Evolutionary conservation across 2,113 vertebrate genomes (phyloP).

Genomic region (Jacana jacana): DNA sequence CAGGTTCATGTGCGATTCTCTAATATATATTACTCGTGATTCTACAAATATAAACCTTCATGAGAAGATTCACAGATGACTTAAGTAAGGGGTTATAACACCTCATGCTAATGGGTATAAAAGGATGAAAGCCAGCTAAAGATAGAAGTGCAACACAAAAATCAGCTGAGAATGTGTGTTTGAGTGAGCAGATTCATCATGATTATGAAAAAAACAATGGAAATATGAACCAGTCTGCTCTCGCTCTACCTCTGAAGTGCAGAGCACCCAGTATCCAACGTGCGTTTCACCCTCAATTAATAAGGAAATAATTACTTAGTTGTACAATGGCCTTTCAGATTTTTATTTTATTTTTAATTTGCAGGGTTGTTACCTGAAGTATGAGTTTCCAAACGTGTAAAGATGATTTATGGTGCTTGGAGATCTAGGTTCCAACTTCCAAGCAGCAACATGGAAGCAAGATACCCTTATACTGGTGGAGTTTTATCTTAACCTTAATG

Average conservation of each 20-base stretch:
- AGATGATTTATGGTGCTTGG: background rate
- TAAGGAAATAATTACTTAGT: background rate
- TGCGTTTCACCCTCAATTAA: background rate
- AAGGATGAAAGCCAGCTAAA: background rate
- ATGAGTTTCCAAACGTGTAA: background rate
- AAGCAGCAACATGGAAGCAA: background rate
- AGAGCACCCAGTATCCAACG: background rate
- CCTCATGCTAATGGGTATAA: background rate
- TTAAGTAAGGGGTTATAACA: background rate
- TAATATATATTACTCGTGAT: background rate
- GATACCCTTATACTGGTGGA: background rate
- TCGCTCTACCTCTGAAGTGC: background rate
- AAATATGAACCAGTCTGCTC: background rate
- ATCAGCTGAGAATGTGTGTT: background rate
- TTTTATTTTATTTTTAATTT: background rate
- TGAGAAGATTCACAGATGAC: background rate
- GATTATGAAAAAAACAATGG: background rate
- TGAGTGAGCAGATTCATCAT: background rate
- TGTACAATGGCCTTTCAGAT: background rate
- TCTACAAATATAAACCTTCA: background rate
- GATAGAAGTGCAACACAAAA: background rate
- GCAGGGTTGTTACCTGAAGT: background rate
- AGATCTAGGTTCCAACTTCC: background rate
- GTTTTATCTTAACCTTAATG: background rate
- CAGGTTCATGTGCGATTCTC: background rate